Base-by-base conservation (phyloP, 2,113 vertebrate species). In the Baryphthengus martii region DNA sequence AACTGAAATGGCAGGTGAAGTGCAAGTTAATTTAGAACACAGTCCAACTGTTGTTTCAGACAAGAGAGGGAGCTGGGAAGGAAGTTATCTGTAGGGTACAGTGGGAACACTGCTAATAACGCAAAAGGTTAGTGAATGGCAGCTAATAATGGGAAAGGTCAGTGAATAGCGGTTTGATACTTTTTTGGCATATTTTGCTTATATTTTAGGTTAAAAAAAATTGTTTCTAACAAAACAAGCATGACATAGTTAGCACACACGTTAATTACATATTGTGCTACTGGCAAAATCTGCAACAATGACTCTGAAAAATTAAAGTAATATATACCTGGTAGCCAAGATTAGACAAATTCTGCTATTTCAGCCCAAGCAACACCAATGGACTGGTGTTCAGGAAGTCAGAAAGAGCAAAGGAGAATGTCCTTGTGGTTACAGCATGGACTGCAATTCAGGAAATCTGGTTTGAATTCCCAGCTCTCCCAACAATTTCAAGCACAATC, bases 11-110 rank as follows among this genome's bases (percentile, higher is more conserved):
- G 93, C 96, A 96, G 96, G 96, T 96, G 96, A 97, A 96, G 83
- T 94, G 93, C 92, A 97, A 97, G 96, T 96, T 96, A 96, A 97
- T 96, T 96, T 97, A 94, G 92, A 93, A 86, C 80, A 93, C 83
- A 95, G 95, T 93, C 96, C 86, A 92, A 96, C 73, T 91, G 96
- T 90, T 90, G 90, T 95, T 93, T 94, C 93, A 95, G 89, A 95
- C 90, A 96, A 96, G 95, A 96, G 94, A 95, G 84, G 92, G 92
- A 96, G 96, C 88, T 35, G 45, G 88, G 85, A 87, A 95, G 82
- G 79, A 97, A 91, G 86, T 95, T 93, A 47, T 39, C 90, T 65
- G 65, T 85, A 96, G 93, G 92, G 95, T 67, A 95, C 53, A 97
- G 92, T 92, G 80, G 93, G 79, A 97, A 89, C 93, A 88, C 85